These are phyloP conservation scores for Junonia oenone DNA, from an alignment of 2,888 invertebrate genomes.

Conservation along the genomic window DNA sequence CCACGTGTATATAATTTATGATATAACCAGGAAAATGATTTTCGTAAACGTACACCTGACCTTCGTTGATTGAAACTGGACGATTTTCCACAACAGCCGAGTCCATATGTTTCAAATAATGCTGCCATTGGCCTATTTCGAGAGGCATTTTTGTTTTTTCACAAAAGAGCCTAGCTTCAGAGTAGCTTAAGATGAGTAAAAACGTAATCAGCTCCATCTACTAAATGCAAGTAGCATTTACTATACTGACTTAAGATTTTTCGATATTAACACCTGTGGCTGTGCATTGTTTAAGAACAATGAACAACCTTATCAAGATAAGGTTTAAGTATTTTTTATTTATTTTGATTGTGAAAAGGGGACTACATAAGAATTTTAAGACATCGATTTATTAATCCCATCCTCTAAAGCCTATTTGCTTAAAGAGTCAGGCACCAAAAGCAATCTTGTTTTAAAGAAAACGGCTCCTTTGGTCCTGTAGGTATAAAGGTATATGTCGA, in stretches of 20 bases:
- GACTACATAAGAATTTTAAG: no score
- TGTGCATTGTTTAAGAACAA: constrained; percentile 33
- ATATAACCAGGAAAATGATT: constrained; percentile 55
- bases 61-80: constrained; percentile 52
- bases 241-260: not conserved
- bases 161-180: constrained; percentile 44
- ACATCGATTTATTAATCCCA: no score
- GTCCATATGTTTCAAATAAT: constrained; percentile 49
- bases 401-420: no score
- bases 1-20: constrained; percentile 60
- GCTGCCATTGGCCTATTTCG: constrained; percentile 54
- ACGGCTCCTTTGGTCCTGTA: no score
- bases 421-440: no score
- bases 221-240: no score
- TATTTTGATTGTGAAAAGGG: no score
- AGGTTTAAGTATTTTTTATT: not conserved
- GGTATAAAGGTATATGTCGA: no score
- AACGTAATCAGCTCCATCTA: constrained; percentile 29
- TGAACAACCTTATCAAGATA: constrained; percentile 8
- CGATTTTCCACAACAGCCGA: constrained; percentile 57
- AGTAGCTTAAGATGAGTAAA: constrained; percentile 24
- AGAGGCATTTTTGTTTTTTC: constrained; percentile 49
- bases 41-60: constrained; percentile 63
- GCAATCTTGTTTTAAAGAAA: no score
- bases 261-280: constrained; percentile 18